Conservation (phyloP, 2,888 invertebrate genomes). For the Halictus quadricinctus region DNA sequence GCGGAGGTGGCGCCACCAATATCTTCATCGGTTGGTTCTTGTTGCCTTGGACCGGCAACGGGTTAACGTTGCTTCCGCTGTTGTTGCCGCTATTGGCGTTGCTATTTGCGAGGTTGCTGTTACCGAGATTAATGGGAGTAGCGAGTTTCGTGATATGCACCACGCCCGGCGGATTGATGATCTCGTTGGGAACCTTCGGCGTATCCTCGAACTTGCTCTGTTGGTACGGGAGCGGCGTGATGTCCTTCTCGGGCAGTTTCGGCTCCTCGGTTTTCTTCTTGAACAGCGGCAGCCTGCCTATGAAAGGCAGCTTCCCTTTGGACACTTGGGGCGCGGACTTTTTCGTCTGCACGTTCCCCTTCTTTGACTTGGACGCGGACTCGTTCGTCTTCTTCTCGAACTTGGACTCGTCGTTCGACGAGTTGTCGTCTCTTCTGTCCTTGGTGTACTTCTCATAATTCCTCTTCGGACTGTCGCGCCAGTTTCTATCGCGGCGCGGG, state of each 20-base stretch:
- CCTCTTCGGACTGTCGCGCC: constrained; percentile 79
- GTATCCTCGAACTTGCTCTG: constrained; percentile 81
- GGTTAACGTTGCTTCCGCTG: background rate
- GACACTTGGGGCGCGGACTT: constrained; percentile 74
- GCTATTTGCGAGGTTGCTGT: constrained; percentile 49
- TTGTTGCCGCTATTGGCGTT: constrained; percentile 30
- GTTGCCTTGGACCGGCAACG: constrained; percentile 29
- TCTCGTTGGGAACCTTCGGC: constrained; percentile 80
- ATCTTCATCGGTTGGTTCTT: constrained; percentile 77
- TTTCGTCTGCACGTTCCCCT: constrained; percentile 69
- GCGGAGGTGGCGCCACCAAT: constrained; percentile 80
- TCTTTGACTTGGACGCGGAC: constrained; percentile 75
- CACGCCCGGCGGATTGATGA: constrained; percentile 81
- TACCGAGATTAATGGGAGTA: constrained; percentile 74
- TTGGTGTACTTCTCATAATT: constrained; percentile 75
- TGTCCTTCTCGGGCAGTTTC: constrained; percentile 82
- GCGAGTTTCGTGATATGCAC: constrained; percentile 81
- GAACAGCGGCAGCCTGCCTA: constrained; percentile 93
- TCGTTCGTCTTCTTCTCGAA: constrained; percentile 80
- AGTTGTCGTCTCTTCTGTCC: constrained; percentile 73
- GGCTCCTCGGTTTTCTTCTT: constrained; percentile 84
- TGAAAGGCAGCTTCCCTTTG: constrained; percentile 91
- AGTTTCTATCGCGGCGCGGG: constrained; percentile 77
- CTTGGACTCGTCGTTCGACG: constrained; percentile 78
- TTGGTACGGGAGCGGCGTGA: constrained; percentile 79